Evolutionary conservation across 2,797 vertebrate genomes (phyloP), one percentile per base, ranked within the genome.

Genomic region (Siniperca scherzeri): DNA sequence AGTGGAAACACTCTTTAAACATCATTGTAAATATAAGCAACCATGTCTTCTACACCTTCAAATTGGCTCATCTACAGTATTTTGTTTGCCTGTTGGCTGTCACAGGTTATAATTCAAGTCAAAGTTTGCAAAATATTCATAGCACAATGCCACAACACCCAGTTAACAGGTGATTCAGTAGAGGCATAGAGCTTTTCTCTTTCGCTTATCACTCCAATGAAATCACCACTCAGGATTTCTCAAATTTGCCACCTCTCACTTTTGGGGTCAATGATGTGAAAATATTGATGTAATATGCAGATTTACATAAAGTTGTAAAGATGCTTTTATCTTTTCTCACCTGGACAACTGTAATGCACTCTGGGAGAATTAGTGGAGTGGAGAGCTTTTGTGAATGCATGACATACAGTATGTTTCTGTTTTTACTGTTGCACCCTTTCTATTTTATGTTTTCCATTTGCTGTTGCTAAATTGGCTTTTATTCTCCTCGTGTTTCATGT

Each of bases 241-340:
- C 33, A 76, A 16, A 62, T 65, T 82, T 52, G 40, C 77, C 55
- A 60, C 46, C 52, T 56, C 48, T 70, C 50, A 52, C 1, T 57
- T 61, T 70, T 61, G 3, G 40, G 25, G 4, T 73, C 52, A 70
- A 13, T 30, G 21, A 73, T 71, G 48, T 53, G 60, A 61, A 91
- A 72, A 86, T 73, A 74, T 65, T 71, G 64, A 77, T 60, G 33
- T 66, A 42, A 57, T 60, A 56, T 60, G 71, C 77, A 57, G 21
- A 75, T 74, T 77, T 73, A 64, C 6, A 68, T 73, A 2, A 56
- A 55, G 71, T 82, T 78, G 62, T 69, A 57, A 65, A 38, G 33
- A 88, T 80, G 77, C 72, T 86, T 87, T 84, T 70, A 83, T 86
- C 33, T 56, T 73, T 78, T 69, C 67, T 81, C 55, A 61, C 61